phyloP scores from a whole-genome alignment of 2,888 invertebrate genomes.

The Leptinotarsa peninsularis region DNA sequence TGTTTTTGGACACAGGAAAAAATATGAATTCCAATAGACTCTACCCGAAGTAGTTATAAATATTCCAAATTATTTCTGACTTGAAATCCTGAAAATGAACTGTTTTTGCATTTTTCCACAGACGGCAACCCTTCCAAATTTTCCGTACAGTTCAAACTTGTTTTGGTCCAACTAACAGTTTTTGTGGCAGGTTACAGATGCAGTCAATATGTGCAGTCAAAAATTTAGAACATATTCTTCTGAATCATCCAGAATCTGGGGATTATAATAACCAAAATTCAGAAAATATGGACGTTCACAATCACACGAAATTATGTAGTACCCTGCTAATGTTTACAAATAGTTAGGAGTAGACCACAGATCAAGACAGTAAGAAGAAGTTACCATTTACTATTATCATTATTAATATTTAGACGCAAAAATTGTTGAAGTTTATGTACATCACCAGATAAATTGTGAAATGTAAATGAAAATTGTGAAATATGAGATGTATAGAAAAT shows the following conservation, averaged over 20 bases:
- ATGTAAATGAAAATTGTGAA: neutral
- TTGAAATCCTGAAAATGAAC: too few relatives aligned
- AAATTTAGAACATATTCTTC: conserved; percentile 57
- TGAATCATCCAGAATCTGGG: conserved; percentile 51
- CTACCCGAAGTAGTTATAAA: too few relatives aligned
- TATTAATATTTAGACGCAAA: neutral
- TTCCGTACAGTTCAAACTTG: conserved; percentile 42
- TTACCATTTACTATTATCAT: conserved; percentile 22
- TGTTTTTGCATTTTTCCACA: conserved; percentile 40
- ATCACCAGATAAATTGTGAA: neutral
- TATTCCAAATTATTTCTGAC: too few relatives aligned
- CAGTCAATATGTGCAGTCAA: conserved; percentile 60
- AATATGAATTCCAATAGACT: too few relatives aligned
- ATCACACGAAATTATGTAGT: conserved; percentile 56
- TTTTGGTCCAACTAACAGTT: conserved; percentile 62
- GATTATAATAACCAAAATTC: conserved; percentile 46
- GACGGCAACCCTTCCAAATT: conserved; percentile 35
- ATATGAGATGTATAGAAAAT: conserved; percentile 3
- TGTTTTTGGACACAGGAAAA: too few relatives aligned
- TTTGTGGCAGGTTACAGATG: conserved; percentile 61
- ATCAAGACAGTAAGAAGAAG: conserved; percentile 34
- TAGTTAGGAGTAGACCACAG: conserved; percentile 46
- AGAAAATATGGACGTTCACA: conserved; percentile 59
- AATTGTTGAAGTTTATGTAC: conserved; percentile 6
- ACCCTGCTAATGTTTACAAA: conserved; percentile 61